Evolutionary conservation across 2,797 vertebrate species (phyloP).

Genomic region (Muscicapa comitata): DNA sequence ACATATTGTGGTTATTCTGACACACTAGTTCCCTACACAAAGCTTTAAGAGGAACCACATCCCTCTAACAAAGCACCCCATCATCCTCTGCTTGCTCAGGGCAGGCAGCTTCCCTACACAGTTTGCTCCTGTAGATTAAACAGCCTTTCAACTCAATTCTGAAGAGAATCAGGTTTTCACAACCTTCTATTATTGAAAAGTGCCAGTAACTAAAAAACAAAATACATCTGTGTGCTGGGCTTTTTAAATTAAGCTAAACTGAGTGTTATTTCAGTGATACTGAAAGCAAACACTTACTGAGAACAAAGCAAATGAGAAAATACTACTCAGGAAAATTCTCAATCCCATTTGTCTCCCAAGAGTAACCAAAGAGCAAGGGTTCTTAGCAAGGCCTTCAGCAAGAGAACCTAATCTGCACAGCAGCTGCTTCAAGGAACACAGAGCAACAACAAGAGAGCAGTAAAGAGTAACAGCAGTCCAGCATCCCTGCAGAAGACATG

Average conservation of each 20-base stretch:
- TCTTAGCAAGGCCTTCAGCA: neutral
- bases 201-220: neutral
- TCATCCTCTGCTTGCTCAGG: neutral
- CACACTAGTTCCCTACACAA: neutral
- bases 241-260: neutral
- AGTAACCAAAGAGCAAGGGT: neutral
- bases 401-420: neutral
- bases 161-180: neutral
- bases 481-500: neutral
- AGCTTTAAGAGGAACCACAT: neutral
- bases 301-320: neutral
- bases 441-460: accelerated
- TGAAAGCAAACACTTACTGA: neutral
- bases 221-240: accelerated
- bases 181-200: neutral
- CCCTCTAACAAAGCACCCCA: neutral
- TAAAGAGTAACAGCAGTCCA: accelerated
- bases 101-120: neutral
- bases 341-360: neutral
- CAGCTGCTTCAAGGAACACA: neutral
- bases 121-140: neutral
- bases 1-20: neutral
- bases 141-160: neutral
- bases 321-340: neutral
- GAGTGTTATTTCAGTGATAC: neutral